These are phyloP conservation scores for Rotaria sp. DNA, from an alignment of 2,888 invertebrate species.

Conservation along the genomic window DNA sequence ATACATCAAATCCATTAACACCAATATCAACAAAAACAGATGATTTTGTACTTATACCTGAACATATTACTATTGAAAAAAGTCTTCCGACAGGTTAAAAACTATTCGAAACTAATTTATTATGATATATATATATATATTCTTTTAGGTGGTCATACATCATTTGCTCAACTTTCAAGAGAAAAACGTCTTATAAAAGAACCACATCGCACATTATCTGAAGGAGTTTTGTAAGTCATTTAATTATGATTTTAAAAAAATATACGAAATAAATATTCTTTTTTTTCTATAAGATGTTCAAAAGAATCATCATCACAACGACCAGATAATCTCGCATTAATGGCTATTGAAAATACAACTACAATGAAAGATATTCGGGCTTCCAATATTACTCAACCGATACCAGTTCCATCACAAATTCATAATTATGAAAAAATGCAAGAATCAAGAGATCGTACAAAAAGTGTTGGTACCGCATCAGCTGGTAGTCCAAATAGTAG, in stretches of 20 bases:
- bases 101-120: no score
- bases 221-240: conserved; percentile 19
- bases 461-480: background rate
- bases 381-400: conserved; percentile 14
- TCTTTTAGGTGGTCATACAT: background rate
- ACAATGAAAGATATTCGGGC: background rate
- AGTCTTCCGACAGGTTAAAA: background rate
- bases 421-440: conserved; percentile 38
- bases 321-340: conserved; percentile 14
- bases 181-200: background rate
- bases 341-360: background rate
- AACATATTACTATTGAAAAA: background rate
- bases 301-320: background rate
- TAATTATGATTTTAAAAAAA: background rate
- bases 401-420: conserved; percentile 38
- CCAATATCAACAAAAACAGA: background rate
- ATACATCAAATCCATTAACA: background rate
- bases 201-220: conserved; percentile 26
- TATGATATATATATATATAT: background rate
- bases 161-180: conserved; percentile 22
- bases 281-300: background rate
- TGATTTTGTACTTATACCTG: conserved; percentile 22
- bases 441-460: conserved; percentile 5
- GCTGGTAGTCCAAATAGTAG: background rate
- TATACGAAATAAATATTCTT: background rate